phyloP scores from a whole-genome alignment of 2,113 vertebrate species.

The Holacanthus passer region DNA sequence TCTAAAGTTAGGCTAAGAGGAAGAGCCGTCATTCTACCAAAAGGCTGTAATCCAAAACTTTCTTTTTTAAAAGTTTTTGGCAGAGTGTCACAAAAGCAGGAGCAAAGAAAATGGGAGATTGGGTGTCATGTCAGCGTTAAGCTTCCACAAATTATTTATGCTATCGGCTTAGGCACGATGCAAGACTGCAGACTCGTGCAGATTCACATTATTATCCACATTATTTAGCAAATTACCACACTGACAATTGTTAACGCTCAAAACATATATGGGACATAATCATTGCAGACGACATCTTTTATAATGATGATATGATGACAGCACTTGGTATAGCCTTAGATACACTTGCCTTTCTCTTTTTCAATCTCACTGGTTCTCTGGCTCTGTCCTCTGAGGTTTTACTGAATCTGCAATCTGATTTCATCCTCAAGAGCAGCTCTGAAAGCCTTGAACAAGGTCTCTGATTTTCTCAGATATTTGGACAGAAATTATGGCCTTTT shows the following conservation, averaged over 20 bases:
- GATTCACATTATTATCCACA: too few species aligned
- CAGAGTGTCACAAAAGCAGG: slow-evolving; percentile 1
- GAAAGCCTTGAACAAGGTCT: neutral
- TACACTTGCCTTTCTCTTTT: neutral
- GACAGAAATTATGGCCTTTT: neutral
- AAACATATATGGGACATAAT: neutral
- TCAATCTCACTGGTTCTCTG: neutral
- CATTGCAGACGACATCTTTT: neutral
- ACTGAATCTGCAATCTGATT: neutral
- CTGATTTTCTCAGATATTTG: neutral
- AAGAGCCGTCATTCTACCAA: slow-evolving; percentile 10
- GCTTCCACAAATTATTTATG: neutral
- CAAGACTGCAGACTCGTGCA: neutral
- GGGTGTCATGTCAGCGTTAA: neutral
- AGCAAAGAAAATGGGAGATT: slow-evolving; percentile 8
- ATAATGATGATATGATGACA: too few species aligned
- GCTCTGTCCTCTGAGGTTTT: neutral
- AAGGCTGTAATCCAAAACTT: slow-evolving; percentile 59
- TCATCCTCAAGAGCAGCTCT: neutral
- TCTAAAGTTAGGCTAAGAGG: neutral
- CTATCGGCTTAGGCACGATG: neutral
- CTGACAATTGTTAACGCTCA: neutral
- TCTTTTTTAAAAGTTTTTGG: slow-evolving; percentile 13
- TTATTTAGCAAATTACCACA: neutral
- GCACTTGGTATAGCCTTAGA: neutral